A percentile compares a stretch with the other conserved stretches of the same genome.
Evolutionary conservation across 1,140 invertebrate genomes (phyloP).

Genomic region (Drosophila parvula): DNA sequence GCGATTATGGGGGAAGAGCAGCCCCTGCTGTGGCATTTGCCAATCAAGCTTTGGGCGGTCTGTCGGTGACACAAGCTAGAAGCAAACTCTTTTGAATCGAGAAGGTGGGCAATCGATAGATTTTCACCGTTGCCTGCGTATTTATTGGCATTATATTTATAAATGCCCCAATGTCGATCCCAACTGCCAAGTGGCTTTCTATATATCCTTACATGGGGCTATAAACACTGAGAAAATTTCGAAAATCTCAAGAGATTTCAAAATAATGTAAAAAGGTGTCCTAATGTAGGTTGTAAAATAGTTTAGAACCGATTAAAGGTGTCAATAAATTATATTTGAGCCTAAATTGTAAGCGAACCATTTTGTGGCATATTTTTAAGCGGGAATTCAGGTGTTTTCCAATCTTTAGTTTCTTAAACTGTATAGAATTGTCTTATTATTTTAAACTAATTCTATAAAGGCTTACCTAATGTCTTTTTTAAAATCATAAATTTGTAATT

Average conservation of each 20-base stretch:
- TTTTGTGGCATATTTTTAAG: not conserved
- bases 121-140: slow-evolving; percentile 51
- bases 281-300: not conserved
- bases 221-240: slow-evolving; percentile 7
- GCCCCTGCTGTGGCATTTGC: slow-evolving; percentile 55
- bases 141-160: slow-evolving; percentile 73
- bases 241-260: no score
- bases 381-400: not conserved
- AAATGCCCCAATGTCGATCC: slow-evolving; percentile 44
- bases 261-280: not conserved
- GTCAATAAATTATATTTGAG: no score
- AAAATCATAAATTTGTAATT: no score
- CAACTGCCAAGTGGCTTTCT: slow-evolving; percentile 56
- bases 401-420: not conserved
- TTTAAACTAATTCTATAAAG: not conserved
- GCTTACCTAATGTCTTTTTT: no score
- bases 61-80: slow-evolving; percentile 52
- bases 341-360: not conserved
- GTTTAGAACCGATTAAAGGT: no score
- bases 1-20: not conserved
- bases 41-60: slow-evolving; percentile 64
- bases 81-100: slow-evolving; percentile 38
- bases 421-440: not conserved
- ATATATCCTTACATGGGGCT: slow-evolving; percentile 16
- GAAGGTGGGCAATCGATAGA: slow-evolving; percentile 63